A percentile compares a stretch with the other conserved stretches of the same genome.
Evolutionary conservation across 2,113 vertebrate species (phyloP).

Genomic region (Pseudorasbora parva): DNA sequence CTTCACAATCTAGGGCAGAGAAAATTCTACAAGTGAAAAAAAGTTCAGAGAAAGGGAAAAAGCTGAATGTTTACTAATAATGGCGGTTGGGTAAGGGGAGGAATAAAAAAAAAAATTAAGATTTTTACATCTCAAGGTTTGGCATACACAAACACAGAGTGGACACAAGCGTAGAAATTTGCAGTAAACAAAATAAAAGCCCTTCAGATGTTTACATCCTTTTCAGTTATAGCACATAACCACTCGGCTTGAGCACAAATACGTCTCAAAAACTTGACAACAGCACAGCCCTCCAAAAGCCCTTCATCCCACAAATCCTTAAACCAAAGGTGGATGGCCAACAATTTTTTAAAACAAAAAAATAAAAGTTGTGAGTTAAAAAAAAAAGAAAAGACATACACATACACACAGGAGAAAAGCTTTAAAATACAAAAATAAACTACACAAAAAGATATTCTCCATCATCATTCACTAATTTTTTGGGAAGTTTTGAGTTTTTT

Average conservation of each 20-base stretch:
- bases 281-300: conserved; percentile 6
- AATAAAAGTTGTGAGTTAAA: conserved; percentile 39
- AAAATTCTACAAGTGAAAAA: conserved; percentile 61
- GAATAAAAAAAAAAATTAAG: conserved; percentile 30
- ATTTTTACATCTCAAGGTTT: conserved; percentile 67
- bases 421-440: conserved; percentile 84
- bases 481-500: conserved; percentile 65
- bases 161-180: conserved; percentile 63
- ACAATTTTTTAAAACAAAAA: conserved; percentile 43
- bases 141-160: conserved; percentile 70
- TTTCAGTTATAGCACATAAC: conserved; percentile 68
- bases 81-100: background rate
- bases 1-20: conserved; percentile 63
- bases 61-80: background rate
- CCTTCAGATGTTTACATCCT: conserved; percentile 71
- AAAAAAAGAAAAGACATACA: conserved; percentile 66
- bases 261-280: background rate
- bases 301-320: conserved; percentile 66
- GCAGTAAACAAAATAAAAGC: conserved; percentile 73
- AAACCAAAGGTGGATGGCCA: conserved; percentile 72
- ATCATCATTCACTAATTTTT: conserved; percentile 75
- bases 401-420: conserved; percentile 65
- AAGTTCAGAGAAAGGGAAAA: conserved; percentile 23
- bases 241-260: conserved; percentile 16
- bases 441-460: conserved; percentile 76